Conservation (phyloP, 2,888 invertebrate species). For the Brachypterus glaber region DNA sequence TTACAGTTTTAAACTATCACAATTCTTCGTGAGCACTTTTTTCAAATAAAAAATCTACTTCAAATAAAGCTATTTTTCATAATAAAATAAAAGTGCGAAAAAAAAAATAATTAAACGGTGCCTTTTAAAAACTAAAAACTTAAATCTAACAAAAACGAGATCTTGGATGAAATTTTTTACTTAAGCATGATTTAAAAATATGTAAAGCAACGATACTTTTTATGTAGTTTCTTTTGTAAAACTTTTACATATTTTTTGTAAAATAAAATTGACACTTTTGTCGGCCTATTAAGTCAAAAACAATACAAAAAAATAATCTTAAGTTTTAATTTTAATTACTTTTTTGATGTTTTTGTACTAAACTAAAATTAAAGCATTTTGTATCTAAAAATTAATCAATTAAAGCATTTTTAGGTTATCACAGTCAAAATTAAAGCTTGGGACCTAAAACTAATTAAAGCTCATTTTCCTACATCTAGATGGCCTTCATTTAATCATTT, state of each 20-base stretch:
- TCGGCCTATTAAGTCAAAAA: conserved; percentile 33
- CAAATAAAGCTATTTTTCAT: conserved; percentile 20
- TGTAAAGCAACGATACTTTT: conserved; percentile 21
- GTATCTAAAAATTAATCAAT: conserved; percentile 15
- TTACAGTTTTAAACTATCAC: conserved; percentile 34
- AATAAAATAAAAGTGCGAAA: conserved; percentile 22
- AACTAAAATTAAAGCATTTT: conserved; percentile 19
- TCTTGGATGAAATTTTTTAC: conserved; percentile 10
- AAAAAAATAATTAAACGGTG: conserved; percentile 15
- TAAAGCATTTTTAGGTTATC: conserved; percentile 13
- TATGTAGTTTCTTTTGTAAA: too few species aligned
- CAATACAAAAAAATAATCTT: conserved; percentile 14
- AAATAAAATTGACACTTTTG: conserved; percentile 40
- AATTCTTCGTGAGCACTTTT: conserved; percentile 35
- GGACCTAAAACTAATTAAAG: conserved; percentile 17
- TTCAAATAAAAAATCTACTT: conserved; percentile 22
- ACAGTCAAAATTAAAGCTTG: conserved; percentile 19
- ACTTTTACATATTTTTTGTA: conserved; percentile 30
- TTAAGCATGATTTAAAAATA: conserved; percentile 13
- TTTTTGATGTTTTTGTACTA: conserved; percentile 16
- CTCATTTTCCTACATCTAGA: too few species aligned
- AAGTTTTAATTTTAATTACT: too few species aligned
- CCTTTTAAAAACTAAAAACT: conserved; percentile 14
- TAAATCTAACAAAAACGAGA: conserved; percentile 7
- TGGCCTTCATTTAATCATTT: too few species aligned